Evolutionary conservation across 2,888 invertebrate species (phyloP).

Genomic region (Phanerotoma sp.): DNA sequence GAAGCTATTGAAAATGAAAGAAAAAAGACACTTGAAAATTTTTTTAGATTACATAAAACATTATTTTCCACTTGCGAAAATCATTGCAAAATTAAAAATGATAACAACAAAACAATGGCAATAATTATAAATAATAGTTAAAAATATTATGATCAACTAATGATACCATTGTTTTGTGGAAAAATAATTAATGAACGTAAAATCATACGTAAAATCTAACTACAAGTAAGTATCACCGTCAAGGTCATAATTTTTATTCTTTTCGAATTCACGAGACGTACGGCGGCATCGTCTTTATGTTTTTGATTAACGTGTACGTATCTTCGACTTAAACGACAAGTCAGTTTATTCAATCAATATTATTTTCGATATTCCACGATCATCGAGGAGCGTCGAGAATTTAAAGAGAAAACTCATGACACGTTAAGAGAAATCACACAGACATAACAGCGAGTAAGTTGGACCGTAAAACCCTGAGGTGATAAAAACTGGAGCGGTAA

Average conservation of each 20-base stretch:
- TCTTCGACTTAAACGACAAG: background rate
- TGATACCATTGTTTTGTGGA: background rate
- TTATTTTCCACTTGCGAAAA: too few relatives aligned
- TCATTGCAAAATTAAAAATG: too few relatives aligned
- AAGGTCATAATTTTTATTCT: background rate
- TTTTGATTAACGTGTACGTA: background rate
- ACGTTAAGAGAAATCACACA: background rate
- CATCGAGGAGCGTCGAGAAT: background rate
- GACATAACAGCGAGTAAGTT: background rate
- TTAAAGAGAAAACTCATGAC: background rate
- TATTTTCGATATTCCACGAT: too few relatives aligned
- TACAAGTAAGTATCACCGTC: background rate
- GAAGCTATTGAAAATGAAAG: too few relatives aligned
- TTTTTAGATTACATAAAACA: too few relatives aligned
- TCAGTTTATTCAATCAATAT: too few relatives aligned
- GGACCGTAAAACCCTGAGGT: background rate
- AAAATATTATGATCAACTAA: too few relatives aligned
- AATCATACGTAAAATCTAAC: background rate
- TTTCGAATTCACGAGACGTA: background rate
- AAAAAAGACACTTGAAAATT: too few relatives aligned
- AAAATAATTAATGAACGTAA: background rate
- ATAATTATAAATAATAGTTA: too few relatives aligned
- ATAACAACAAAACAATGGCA: too few relatives aligned
- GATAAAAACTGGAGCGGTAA: conserved; percentile 13
- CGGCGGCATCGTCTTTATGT: background rate